Conservation (phyloP, 2,113 vertebrate genomes). For the Calidris pugnax region DNA sequence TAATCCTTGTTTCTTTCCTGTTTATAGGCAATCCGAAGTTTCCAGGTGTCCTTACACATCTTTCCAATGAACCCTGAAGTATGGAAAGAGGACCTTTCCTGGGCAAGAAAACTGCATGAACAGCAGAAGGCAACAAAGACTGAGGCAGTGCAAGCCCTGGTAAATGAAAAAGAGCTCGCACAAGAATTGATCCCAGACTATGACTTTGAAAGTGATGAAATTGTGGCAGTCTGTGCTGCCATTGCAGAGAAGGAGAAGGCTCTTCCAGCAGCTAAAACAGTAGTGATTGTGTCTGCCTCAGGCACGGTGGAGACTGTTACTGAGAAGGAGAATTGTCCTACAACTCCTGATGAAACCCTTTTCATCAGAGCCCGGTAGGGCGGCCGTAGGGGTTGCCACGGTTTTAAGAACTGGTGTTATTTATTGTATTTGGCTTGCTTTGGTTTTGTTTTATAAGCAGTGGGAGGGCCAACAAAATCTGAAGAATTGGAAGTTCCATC, state of each 20-base stretch:
- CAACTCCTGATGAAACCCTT: conserved; percentile 67
- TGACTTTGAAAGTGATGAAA: conserved; percentile 96
- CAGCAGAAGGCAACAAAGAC: conserved; percentile 77
- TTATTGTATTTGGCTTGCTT: conserved; percentile 4
- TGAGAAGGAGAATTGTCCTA: conserved; percentile 55
- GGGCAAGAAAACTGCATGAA: conserved; percentile 83
- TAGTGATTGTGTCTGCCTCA: conserved; percentile 84
- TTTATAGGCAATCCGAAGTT: conserved; percentile 88
- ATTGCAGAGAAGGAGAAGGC: conserved; percentile 87
- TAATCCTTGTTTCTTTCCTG: neutral
- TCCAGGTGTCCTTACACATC: conserved; percentile 90
- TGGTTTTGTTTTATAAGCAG: neutral
- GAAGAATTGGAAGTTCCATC: neutral
- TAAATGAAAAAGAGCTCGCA: conserved; percentile 48
- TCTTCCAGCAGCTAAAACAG: conserved; percentile 73
- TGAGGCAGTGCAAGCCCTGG: conserved; percentile 64
- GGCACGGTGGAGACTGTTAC: conserved; percentile 75
- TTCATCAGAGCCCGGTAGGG: conserved; percentile 87
- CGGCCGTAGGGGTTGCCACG: neutral
- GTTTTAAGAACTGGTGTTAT: neutral
- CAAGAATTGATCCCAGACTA: conserved; percentile 88
- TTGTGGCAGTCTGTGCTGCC: conserved; percentile 90
- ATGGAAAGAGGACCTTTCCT: conserved; percentile 92
- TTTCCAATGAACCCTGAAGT: conserved; percentile 85
- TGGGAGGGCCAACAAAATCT: neutral